Percentiles rank a stretch among this genome's conserved stretches.
These are phyloP conservation scores for Epicauta chinensis DNA, from an alignment of 1,140 invertebrate species.

Conservation along the genomic window DNA sequence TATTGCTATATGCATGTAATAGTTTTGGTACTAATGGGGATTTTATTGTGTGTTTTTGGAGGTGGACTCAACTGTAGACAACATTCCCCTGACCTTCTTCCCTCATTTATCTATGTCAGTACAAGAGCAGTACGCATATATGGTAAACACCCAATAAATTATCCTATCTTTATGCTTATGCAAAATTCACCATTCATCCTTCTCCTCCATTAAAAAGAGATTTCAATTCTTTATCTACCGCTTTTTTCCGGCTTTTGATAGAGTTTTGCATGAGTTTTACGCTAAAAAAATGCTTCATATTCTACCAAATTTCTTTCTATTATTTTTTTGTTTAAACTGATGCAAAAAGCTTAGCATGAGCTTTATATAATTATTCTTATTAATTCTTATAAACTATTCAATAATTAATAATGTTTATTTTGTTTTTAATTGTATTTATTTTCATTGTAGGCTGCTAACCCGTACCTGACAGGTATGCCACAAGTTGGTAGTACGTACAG, in stretches of 20 bases:
- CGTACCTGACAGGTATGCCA: constrained; percentile 82
- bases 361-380: not conserved
- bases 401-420: not conserved
- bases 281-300: constrained; percentile 7
- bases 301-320: constrained; percentile 13
- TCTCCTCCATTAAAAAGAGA: not conserved
- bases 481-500: constrained; percentile 77
- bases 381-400: no score
- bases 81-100: constrained; percentile 38
- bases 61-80: constrained; percentile 36
- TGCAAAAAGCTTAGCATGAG: constrained; percentile 3
- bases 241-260: not conserved
- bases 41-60: constrained; percentile 30
- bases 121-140: constrained; percentile 40
- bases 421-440: not conserved
- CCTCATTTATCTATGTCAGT: constrained; percentile 40
- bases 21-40: constrained; percentile 38
- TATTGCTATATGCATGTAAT: constrained; percentile 13
- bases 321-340: not conserved
- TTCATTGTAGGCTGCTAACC: constrained; percentile 69
- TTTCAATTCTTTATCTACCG: not conserved
- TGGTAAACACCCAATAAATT: constrained; percentile 31
- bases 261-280: not conserved
- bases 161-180: constrained; percentile 21
- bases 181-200: no score